Evolutionary conservation across 2,888 invertebrate genomes (phyloP).

Genomic region (Eilema sororculum): DNA sequence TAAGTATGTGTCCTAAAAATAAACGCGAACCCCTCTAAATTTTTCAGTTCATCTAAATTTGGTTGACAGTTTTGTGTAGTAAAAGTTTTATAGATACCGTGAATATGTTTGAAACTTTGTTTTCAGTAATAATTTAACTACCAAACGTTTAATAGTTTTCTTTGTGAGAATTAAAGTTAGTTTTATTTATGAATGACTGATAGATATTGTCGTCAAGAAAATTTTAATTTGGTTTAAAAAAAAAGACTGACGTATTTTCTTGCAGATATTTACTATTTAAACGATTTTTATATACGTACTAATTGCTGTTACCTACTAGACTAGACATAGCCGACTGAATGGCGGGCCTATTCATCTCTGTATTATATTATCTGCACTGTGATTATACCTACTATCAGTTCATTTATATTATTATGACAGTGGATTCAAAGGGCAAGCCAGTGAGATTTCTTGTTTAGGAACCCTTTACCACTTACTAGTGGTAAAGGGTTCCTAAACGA

Average conservation of each 20-base stretch:
- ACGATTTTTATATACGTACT: too few relatives aligned
- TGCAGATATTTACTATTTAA: too few relatives aligned
- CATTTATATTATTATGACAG: neutral
- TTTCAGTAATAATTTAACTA: neutral
- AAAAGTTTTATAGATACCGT: neutral
- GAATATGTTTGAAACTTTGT: neutral
- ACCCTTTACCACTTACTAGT: neutral
- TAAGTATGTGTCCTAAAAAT: neutral
- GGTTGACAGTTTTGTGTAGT: neutral
- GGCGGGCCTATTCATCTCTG: too few relatives aligned
- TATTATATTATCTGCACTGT: too few relatives aligned
- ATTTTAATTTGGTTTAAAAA: too few relatives aligned
- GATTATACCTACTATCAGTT: neutral
- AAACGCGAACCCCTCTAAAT: neutral
- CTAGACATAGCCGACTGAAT: too few relatives aligned
- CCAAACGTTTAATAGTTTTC: neutral
- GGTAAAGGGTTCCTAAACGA: too few relatives aligned
- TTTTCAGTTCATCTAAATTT: constrained; percentile 1
- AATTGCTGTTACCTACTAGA: too few relatives aligned
- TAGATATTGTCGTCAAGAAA: too few relatives aligned
- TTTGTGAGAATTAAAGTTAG: too few relatives aligned
- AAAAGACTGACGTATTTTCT: too few relatives aligned
- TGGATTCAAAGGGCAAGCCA: neutral
- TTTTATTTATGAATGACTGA: too few relatives aligned
- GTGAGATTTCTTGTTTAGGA: neutral